phyloP scores from a whole-genome alignment of 2,888 invertebrate genomes.

The Phyllotreta striolata region DNA sequence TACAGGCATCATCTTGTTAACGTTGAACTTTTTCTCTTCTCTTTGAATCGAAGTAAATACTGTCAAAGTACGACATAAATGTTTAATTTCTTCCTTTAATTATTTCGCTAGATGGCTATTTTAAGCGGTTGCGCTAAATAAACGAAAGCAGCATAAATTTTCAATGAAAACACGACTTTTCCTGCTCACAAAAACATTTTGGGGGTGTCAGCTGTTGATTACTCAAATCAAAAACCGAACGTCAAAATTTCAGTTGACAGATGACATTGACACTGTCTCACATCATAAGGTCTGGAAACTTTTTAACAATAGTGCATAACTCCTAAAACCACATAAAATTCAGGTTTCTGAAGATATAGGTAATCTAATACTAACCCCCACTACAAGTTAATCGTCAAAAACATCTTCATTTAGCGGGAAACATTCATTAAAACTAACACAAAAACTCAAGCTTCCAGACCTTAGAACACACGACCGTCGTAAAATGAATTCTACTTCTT shows the following conservation, averaged over 20 bases:
- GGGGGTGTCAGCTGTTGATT: slow-evolving; percentile 44
- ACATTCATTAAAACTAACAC: too few species aligned
- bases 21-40: slow-evolving; percentile 18
- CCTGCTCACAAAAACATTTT: slow-evolving; percentile 32
- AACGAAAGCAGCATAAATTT: slow-evolving; percentile 19
- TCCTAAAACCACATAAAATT: too few species aligned
- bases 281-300: too few species aligned
- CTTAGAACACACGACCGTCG: too few species aligned
- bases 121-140: slow-evolving; percentile 11
- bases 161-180: slow-evolving; percentile 29
- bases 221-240: slow-evolving; percentile 27
- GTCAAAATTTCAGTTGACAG: slow-evolving; percentile 14
- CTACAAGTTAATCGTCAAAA: too few species aligned
- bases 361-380: too few species aligned
- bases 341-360: too few species aligned
- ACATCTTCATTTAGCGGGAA: too few species aligned
- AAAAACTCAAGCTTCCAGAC: too few species aligned
- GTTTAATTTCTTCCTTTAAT: slow-evolving; percentile 4
- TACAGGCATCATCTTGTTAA: slow-evolving; percentile 75
- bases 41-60: slow-evolving; percentile 22
- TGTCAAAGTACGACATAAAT: slow-evolving; percentile 18
- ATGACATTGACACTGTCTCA: too few species aligned
- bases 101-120: neutral
- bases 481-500: neutral
- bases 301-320: too few species aligned